Evolutionary conservation across 2,888 invertebrate genomes (phyloP), one percentile per base, ranked within the genome.

Genomic region (Drosophila algonquin): DNA sequence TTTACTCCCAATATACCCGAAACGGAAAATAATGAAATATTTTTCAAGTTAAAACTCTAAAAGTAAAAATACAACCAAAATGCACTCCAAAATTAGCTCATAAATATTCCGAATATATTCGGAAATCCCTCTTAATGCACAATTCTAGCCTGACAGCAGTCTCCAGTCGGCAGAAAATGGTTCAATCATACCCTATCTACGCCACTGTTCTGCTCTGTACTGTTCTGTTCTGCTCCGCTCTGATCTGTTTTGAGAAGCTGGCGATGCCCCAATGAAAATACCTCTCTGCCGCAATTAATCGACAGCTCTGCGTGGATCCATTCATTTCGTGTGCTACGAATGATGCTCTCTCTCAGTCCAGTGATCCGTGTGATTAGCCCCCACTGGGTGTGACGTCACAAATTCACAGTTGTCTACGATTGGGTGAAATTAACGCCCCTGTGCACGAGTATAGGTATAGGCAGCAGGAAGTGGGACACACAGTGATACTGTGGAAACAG

Each of bases 281-380:
- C 84, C 74, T 73, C 74, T 73, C 18, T 47, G 73, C 63, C 69
- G 83, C 89, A 89, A 89, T 89, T 89, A 89, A 89, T 89, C 89
- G 89, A 73, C 84, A 81, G 76, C 87, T 82, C 48, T 18, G 57
- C 63, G 48, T 53, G 18, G 27, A 56, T 35, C 45, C 63, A 72
- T 72, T 71, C 54, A 60, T 71, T 70, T 72, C 51, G 58, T 55
- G 48, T 24, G 58, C 51, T 63, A 59, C 40, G 40, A 40, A 40
- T 40, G 40, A 40, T 40, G 40, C 40, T 40, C 40, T n/a, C 21
- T 21, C 21, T 21, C 21, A 3, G 3, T 21, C 40, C 32, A 58
- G 18, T 40, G 55, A 47, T 52, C 51, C 50, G 48, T 57, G 45
- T 45, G 44, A 35, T 9, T 3, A 16, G 44, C 50, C 50, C 71